These are phyloP conservation scores for Pseudochromis fuscus DNA, from an alignment of 2,797 vertebrate species.

Conservation along the genomic window DNA sequence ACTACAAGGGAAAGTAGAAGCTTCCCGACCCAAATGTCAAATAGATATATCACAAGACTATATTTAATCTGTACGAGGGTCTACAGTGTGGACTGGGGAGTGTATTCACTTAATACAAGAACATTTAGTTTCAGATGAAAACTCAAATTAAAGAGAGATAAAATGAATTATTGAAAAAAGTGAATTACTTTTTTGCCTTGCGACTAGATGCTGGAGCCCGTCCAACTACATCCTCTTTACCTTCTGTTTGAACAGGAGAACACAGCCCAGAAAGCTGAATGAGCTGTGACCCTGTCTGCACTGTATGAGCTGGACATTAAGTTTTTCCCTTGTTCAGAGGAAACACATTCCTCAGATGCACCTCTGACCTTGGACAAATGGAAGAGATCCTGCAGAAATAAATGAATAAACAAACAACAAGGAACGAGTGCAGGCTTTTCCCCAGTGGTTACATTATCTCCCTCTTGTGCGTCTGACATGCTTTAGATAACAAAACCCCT, in stretches of 20 bases:
- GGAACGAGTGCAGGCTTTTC: conserved; percentile 59
- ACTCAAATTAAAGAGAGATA: background rate
- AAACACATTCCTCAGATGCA: conserved; percentile 80
- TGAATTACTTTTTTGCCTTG: background rate
- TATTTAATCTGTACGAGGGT: conserved; percentile 2
- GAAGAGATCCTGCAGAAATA: conserved; percentile 74
- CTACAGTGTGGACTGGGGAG: background rate
- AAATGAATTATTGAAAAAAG: background rate
- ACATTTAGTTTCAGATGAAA: background rate
- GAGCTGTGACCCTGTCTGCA: conserved; percentile 45
- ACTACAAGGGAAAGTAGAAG: conserved; percentile 57
- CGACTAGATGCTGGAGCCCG: background rate
- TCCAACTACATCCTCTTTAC: conserved; percentile 8
- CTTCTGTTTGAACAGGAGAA: conserved; percentile 2
- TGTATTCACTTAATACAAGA: background rate
- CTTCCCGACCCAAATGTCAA: conserved; percentile 40
- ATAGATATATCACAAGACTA: conserved; percentile 25
- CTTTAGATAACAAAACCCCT: conserved; percentile 14
- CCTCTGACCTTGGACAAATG: conserved; percentile 78
- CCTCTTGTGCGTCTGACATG: conserved; percentile 26
- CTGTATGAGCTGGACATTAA: conserved; percentile 64
- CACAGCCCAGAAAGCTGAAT: conserved; percentile 41
- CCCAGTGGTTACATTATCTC: conserved; percentile 35
- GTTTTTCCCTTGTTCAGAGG: conserved; percentile 70
- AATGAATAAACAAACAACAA: conserved; percentile 78